Percentiles rank a stretch among this genome's conserved stretches.
phyloP scores from a whole-genome alignment of 1,140 invertebrate species.

The Mya arenaria region DNA sequence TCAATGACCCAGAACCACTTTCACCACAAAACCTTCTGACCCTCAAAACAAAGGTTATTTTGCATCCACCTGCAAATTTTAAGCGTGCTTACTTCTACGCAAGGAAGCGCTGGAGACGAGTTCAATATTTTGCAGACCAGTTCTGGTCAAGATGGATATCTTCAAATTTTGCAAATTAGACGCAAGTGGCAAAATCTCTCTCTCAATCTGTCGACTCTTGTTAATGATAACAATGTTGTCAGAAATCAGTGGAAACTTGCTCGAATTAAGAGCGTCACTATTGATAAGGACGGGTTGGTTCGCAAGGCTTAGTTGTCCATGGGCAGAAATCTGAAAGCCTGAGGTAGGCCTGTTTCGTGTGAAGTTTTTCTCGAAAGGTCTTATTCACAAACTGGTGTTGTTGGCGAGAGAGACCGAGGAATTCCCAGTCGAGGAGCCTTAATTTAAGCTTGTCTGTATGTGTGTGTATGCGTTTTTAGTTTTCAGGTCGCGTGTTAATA shows the following conservation, averaged over 20 bases:
- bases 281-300: conserved; percentile 17
- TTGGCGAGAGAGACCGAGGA: neutral
- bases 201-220: neutral
- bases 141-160: conserved; percentile 56
- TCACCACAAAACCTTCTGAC: conserved; percentile 49
- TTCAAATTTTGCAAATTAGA: conserved; percentile 32
- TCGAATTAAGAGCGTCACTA: conserved; percentile 2
- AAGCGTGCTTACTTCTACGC: neutral
- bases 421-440: neutral
- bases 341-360: neutral
- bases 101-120: conserved; percentile 34
- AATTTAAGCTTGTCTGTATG: neutral
- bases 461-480: too few relatives aligned
- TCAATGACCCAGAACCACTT: conserved; percentile 44
- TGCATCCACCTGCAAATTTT: conserved; percentile 48
- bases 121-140: conserved; percentile 45
- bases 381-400: neutral
- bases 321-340: neutral
- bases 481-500: too few relatives aligned
- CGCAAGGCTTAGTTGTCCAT: neutral
- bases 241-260: conserved; percentile 45
- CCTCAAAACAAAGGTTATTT: conserved; percentile 28
- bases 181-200: neutral
- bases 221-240: conserved; percentile 51
- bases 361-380: neutral